Evolutionary conservation across 2,797 vertebrate genomes (phyloP).

Genomic region (Chelmon rostratus): DNA sequence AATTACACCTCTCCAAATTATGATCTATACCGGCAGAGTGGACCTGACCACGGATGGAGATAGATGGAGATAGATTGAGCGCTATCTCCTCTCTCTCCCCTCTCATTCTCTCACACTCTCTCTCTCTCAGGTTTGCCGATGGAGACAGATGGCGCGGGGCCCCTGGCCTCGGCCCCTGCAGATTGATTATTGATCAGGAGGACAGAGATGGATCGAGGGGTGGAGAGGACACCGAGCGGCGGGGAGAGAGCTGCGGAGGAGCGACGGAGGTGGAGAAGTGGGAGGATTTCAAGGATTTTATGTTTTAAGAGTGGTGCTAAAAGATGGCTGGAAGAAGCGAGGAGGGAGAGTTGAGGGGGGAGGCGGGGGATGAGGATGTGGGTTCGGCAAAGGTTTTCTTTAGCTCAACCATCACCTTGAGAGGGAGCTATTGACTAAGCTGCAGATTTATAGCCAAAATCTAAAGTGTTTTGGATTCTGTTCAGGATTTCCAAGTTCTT

Average conservation of each 20-base stretch:
- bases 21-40: conserved; percentile 87
- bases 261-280: conserved; percentile 67
- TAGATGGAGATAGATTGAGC: conserved; percentile 82
- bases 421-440: conserved; percentile 78
- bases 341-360: conserved; percentile 28
- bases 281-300: conserved; percentile 79
- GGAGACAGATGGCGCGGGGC: conserved; percentile 84
- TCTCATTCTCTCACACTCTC: conserved; percentile 30
- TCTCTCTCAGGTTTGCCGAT: conserved; percentile 69
- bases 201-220: conserved; percentile 89
- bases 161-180: conserved; percentile 81
- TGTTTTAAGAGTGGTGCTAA: conserved; percentile 64
- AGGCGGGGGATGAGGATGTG: conserved; percentile 23
- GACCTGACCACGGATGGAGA: conserved; percentile 82
- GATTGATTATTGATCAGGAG: conserved; percentile 91
- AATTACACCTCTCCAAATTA: conserved; percentile 89
- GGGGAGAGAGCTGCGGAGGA: conserved; percentile 40
- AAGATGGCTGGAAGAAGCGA: conserved; percentile 44
- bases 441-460: conserved; percentile 55
- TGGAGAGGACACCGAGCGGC: conserved; percentile 70
- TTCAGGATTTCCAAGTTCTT: conserved; percentile 51
- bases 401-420: conserved; percentile 68
- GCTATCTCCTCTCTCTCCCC: conserved; percentile 64
- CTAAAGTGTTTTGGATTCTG: conserved; percentile 60
- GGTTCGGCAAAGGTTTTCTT: conserved; percentile 58